Evolutionary conservation across 2,888 invertebrate genomes (phyloP).

Genomic region (Oxystoma pomonae): DNA sequence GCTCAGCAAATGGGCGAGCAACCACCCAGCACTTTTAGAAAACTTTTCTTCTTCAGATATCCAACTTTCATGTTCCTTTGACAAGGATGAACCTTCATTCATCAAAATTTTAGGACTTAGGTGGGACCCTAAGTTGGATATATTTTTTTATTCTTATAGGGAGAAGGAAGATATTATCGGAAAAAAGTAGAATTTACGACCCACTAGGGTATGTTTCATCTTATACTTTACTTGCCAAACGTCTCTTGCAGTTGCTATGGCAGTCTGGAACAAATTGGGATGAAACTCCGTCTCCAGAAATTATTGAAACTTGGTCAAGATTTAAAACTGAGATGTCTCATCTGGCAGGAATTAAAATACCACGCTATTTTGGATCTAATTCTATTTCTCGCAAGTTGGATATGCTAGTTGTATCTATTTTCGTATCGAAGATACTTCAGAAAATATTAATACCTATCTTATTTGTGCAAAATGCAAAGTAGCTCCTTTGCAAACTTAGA

Average conservation of each 20-base stretch:
- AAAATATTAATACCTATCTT: neutral
- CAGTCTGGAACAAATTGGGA: neutral
- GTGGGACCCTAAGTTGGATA: neutral
- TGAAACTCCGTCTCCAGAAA: no score
- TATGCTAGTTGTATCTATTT: no score
- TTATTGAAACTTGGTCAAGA: no score
- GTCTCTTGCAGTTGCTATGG: neutral
- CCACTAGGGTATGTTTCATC: neutral
- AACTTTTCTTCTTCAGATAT: neutral
- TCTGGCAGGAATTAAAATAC: neutral
- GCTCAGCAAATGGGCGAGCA: neutral
- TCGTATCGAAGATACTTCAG: neutral
- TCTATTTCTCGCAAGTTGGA: neutral
- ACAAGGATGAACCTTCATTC: neutral
- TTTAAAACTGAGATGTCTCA: no score
- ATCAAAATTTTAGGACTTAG: neutral
- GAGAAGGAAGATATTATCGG: neutral
- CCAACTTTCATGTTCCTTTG: neutral
- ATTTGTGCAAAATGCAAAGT: neutral
- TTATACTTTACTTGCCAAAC: neutral
- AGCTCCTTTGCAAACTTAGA: neutral
- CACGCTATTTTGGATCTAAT: neutral
- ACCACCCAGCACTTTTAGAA: neutral
- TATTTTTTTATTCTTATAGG: neutral
- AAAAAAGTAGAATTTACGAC: neutral